phyloP scores from a whole-genome alignment of 2,113 vertebrate species.

The Dicentrarchus labrax region DNA sequence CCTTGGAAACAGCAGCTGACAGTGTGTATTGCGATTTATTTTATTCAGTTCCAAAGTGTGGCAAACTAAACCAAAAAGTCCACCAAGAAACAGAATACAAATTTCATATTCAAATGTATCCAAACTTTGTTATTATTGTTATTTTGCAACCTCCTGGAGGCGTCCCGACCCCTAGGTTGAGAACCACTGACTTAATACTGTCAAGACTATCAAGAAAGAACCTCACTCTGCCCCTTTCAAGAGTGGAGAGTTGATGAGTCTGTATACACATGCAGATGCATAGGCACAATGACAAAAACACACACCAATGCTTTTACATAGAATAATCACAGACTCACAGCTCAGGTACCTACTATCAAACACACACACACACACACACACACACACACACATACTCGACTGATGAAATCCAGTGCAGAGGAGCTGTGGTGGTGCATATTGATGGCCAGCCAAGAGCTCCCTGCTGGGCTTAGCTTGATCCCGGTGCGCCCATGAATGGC shows the following conservation, averaged over 20 bases:
- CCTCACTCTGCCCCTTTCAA: slow-evolving; percentile 10
- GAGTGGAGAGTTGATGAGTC: not conserved
- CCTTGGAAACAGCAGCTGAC: not conserved
- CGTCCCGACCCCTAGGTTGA: not conserved
- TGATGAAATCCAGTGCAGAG: slow-evolving; percentile 60
- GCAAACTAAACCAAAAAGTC: not conserved
- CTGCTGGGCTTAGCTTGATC: slow-evolving; percentile 77
- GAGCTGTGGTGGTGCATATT: slow-evolving; percentile 70
- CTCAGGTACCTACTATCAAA: slow-evolving; percentile 24
- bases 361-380: slow-evolving; percentile 20
- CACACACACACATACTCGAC: slow-evolving; percentile 27
- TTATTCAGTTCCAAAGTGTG: too few species aligned
- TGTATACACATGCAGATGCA: slow-evolving; percentile 22
- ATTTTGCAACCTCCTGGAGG: not conserved
- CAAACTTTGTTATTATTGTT: not conserved
- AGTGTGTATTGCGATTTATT: not conserved
- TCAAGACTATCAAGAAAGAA: slow-evolving; percentile 20
- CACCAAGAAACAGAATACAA: not conserved
- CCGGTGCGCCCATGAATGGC: slow-evolving; percentile 60
- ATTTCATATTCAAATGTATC: too few species aligned
- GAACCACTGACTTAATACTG: slow-evolving; percentile 8
- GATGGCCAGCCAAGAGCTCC: slow-evolving; percentile 72
- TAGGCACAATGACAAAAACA: slow-evolving; percentile 15
- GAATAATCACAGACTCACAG: slow-evolving; percentile 42
- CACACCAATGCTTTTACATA: slow-evolving; percentile 26